Percentiles rank a stretch among this genome's conserved stretches.
phyloP scores from a whole-genome alignment of 2,113 vertebrate species.

The Sylvietta virens region DNA sequence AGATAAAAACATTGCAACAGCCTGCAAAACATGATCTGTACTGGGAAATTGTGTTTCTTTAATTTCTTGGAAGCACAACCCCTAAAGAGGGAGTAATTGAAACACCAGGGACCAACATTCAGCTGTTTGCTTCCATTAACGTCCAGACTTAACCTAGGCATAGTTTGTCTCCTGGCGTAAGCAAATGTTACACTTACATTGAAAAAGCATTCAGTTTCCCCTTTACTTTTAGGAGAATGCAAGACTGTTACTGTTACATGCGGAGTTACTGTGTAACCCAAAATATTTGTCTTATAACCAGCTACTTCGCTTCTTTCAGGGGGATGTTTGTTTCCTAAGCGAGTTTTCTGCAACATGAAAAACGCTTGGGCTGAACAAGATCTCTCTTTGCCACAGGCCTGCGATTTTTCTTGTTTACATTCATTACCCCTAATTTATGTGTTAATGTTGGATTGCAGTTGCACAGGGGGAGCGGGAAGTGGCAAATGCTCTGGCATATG shows the following conservation, averaged over 20 bases:
- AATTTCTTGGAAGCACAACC: neutral
- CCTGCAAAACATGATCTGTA: neutral
- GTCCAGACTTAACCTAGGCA: conserved; percentile 1
- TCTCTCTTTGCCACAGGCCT: neutral
- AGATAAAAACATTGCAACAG: neutral
- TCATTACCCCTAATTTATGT: neutral
- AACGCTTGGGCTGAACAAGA: neutral
- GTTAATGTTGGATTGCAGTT: neutral
- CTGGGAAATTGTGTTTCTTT: neutral
- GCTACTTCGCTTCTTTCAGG: neutral
- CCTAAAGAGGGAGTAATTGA: conserved; percentile 29
- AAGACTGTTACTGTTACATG: neutral
- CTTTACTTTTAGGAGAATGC: neutral
- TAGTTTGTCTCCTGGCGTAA: neutral
- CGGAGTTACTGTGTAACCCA: conserved; percentile 4
- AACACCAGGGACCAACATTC: conserved; percentile 11
- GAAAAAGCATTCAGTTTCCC: neutral
- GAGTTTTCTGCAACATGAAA: neutral
- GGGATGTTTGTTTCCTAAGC: conserved; percentile 16
- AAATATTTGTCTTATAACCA: conserved; percentile 26
- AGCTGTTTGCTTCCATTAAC: conserved; percentile 26
- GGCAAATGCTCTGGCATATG: conserved; percentile 41
- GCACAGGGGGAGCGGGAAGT: neutral
- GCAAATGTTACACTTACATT: neutral
- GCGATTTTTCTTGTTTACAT: neutral